Conservation (phyloP, 2,888 invertebrate species). For the Phengaris alcon region DNA sequence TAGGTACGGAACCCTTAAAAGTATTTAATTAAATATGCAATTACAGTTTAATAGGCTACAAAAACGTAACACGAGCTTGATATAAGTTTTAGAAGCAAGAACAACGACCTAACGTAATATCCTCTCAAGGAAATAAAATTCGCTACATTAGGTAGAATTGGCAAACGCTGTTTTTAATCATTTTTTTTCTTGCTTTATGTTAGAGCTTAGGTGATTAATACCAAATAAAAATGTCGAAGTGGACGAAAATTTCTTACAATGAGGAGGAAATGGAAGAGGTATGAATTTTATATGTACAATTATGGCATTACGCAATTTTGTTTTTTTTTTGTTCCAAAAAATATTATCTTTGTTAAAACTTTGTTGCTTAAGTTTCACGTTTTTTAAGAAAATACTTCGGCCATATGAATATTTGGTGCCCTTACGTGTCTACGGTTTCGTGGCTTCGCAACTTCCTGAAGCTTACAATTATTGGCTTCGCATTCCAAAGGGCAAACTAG, state of each 20-base stretch:
- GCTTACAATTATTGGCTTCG: background rate
- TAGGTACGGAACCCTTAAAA: too few relatives aligned
- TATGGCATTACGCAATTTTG: background rate
- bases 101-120: too few relatives aligned
- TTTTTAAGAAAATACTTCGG: background rate
- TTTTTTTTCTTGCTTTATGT: too few relatives aligned
- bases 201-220: too few relatives aligned
- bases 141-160: too few relatives aligned
- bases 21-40: too few relatives aligned
- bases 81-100: background rate
- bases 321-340: background rate
- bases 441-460: background rate
- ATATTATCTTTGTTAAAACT: background rate
- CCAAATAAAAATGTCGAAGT: too few relatives aligned
- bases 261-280: conserved; percentile 4
- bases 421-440: background rate
- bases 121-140: too few relatives aligned
- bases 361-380: background rate
- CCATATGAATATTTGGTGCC: background rate
- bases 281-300: background rate
- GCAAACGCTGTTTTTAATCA: too few relatives aligned
- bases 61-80: too few relatives aligned
- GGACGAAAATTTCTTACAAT: conserved; percentile 5
- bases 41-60: too few relatives aligned
- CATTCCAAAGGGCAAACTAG: background rate